Evolutionary conservation across 2,113 vertebrate genomes (phyloP).

Genomic region (Okapia johnstoni): DNA sequence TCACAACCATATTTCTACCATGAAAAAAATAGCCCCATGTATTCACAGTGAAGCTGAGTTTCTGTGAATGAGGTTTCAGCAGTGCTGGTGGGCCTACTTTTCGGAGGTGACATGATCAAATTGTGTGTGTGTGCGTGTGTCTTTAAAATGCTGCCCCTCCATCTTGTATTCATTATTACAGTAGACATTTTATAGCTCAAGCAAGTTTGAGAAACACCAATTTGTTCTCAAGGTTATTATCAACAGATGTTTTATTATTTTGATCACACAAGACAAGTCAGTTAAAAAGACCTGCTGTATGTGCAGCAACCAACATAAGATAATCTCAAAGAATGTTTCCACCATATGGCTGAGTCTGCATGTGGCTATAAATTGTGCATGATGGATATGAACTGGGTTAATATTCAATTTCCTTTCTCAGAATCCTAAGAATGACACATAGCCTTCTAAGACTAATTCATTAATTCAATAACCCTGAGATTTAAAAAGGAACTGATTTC

Average conservation of each 20-base stretch:
- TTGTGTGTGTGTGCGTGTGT: not conserved
- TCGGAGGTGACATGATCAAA: not conserved
- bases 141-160: not conserved
- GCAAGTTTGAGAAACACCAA: slow-evolving; percentile 37
- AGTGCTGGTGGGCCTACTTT: not conserved
- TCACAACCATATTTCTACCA: not conserved
- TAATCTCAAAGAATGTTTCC: slow-evolving; percentile 56
- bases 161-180: not conserved
- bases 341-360: slow-evolving; percentile 18
- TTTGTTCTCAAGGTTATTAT: slow-evolving; percentile 63
- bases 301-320: slow-evolving; percentile 30
- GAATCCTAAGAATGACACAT: slow-evolving; percentile 10
- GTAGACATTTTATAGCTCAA: not conserved
- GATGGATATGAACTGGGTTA: slow-evolving; percentile 40
- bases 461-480: slow-evolving; percentile 40
- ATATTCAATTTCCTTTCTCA: slow-evolving; percentile 54
- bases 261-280: slow-evolving; percentile 14
- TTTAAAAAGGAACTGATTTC: slow-evolving; percentile 68
- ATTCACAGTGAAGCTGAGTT: slow-evolving; percentile 9
- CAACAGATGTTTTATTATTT: slow-evolving; percentile 57
- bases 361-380: slow-evolving; percentile 58
- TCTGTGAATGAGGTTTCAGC: slow-evolving; percentile 33
- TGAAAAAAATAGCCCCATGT: not conserved
- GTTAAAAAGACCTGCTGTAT: slow-evolving; percentile 17
- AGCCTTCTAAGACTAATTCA: slow-evolving; percentile 52